phyloP scores from a whole-genome alignment of 2,797 vertebrate genomes.

The Aldrovandia affinis region DNA sequence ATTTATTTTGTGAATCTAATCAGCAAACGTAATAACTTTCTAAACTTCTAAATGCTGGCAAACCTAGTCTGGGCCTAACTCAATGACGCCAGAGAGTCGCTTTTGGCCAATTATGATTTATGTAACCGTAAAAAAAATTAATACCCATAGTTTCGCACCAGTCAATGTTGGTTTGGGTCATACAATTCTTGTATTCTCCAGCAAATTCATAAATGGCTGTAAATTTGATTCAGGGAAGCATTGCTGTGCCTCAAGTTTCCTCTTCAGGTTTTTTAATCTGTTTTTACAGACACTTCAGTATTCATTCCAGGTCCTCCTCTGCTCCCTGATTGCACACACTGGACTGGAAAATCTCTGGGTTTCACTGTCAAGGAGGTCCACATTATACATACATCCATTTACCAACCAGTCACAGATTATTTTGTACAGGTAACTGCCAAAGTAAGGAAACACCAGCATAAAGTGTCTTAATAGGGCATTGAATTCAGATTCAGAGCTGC shows the following conservation, averaged over 20 bases:
- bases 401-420: not conserved
- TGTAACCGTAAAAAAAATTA: not conserved
- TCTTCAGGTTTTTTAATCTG: not conserved
- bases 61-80: not conserved
- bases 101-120: not conserved
- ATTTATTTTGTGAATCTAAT: constrained; percentile 12
- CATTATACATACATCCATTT: constrained; percentile 11
- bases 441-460: no score
- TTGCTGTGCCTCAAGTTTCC: not conserved
- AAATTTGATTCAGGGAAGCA: not conserved
- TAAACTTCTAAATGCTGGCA: constrained; percentile 2
- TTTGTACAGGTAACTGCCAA: no score
- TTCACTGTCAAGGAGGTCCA: constrained; percentile 24
- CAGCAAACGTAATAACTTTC: constrained; percentile 17
- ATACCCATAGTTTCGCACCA: constrained; percentile 1
- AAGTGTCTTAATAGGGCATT: no score
- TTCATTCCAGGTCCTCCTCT: constrained; percentile 21
- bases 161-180: constrained; percentile 9
- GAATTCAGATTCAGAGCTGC: no score
- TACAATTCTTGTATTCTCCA: constrained; percentile 5
- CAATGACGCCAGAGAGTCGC: not conserved
- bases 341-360: not conserved
- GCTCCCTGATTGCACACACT: not conserved
- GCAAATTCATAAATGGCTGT: not conserved
- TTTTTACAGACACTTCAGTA: not conserved